Evolutionary conservation across 2,888 invertebrate species (phyloP).

Genomic region (Sturmia bella): DNA sequence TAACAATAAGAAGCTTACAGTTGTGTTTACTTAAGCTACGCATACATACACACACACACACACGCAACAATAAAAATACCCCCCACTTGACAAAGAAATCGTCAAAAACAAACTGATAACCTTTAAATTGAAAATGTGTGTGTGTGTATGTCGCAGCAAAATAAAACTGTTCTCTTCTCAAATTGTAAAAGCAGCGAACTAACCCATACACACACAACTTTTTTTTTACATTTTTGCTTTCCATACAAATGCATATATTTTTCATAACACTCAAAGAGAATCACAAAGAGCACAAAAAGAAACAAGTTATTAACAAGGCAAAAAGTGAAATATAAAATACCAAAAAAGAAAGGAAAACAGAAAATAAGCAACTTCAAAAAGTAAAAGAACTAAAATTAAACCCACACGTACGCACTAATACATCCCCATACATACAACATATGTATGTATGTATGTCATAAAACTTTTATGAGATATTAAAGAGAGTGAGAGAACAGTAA

Average conservation of each 20-base stretch:
- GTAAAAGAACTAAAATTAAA: constrained; percentile 39
- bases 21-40: background rate
- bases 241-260: constrained; percentile 5
- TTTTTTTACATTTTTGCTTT: background rate
- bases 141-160: background rate
- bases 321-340: constrained; percentile 37
- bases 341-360: background rate
- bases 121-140: no score
- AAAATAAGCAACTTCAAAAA: background rate
- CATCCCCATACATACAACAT: background rate
- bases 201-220: background rate
- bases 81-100: background rate
- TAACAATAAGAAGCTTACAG: no score
- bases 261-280: no score
- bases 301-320: constrained; percentile 43
- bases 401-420: constrained; percentile 16
- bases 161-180: constrained; percentile 46
- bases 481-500: constrained; percentile 51
- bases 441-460: no score
- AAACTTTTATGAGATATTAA: constrained; percentile 52
- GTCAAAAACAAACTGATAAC: background rate
- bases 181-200: constrained; percentile 25
- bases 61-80: background rate
- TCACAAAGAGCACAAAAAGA: background rate
- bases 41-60: background rate